Percentiles rank a stretch among this genome's conserved stretches.
Conservation (phyloP, 2,113 vertebrate species). For the Anarrhichthys ocellatus region DNA sequence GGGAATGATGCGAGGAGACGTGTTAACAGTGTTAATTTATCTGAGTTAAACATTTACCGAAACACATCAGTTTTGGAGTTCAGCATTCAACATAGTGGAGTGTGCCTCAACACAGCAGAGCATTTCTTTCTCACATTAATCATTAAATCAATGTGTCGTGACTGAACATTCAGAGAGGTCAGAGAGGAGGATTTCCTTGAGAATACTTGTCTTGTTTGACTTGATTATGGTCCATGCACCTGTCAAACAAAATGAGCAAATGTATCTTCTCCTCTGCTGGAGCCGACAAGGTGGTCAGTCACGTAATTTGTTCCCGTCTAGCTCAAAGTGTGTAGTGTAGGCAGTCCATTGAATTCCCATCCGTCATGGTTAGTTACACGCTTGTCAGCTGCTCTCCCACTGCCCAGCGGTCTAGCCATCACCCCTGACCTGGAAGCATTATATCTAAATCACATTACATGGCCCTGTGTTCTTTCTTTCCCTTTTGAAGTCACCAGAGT, state of each 20-base stretch:
- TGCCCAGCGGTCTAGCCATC: slow-evolving; percentile 79
- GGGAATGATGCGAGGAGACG: background rate
- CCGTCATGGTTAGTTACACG: slow-evolving; percentile 86
- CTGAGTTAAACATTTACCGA: background rate
- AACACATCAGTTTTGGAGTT: background rate
- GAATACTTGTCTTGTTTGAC: slow-evolving; percentile 48
- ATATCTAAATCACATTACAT: slow-evolving; percentile 86
- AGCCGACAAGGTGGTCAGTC: slow-evolving; percentile 66
- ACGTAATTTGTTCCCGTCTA: slow-evolving; percentile 69
- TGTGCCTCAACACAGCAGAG: background rate
- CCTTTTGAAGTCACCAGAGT: slow-evolving; percentile 80
- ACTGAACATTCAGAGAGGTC: slow-evolving; percentile 22
- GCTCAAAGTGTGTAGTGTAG: slow-evolving; percentile 70
- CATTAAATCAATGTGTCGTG: slow-evolving; percentile 35
- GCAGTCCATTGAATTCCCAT: slow-evolving; percentile 85
- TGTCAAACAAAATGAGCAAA: slow-evolving; percentile 56
- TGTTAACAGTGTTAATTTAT: background rate
- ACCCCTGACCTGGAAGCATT: slow-evolving; percentile 86
- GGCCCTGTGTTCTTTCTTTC: slow-evolving; percentile 77
- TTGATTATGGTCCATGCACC: slow-evolving; percentile 44
- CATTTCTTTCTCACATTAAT: slow-evolving; percentile 49
- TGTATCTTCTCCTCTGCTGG: slow-evolving; percentile 46
- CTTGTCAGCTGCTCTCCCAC: slow-evolving; percentile 83
- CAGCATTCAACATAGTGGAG: background rate
- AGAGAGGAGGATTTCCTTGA: slow-evolving; percentile 43